Conservation (phyloP, 2,113 vertebrate genomes). For the Symphodus melops region DNA sequence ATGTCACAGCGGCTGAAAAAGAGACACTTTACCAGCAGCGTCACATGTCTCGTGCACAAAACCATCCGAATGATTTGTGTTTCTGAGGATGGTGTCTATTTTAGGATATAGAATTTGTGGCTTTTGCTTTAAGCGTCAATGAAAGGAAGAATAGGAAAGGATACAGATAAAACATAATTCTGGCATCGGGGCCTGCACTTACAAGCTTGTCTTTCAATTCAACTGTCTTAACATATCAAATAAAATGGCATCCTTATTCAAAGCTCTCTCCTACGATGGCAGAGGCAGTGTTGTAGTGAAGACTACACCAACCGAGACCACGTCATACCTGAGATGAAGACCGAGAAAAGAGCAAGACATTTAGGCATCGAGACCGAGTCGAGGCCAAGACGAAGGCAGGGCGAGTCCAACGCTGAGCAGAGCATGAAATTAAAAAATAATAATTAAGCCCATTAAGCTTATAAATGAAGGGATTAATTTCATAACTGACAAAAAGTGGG, state of each 20-base stretch:
- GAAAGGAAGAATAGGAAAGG: not conserved
- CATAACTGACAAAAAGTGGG: not conserved
- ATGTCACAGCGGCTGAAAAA: constrained; percentile 22
- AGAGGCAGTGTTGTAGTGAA: too few relatives aligned
- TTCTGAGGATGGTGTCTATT: constrained; percentile 22
- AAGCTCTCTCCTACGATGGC: too few relatives aligned
- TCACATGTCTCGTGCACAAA: constrained; percentile 4
- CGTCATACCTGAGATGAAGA: too few relatives aligned
- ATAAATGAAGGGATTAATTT: not conserved
- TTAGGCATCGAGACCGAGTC: too few relatives aligned
- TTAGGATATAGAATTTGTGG: constrained; percentile 31
- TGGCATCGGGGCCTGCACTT: not conserved
- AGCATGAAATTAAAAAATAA: too few relatives aligned
- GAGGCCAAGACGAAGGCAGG: too few relatives aligned
- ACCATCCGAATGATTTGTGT: constrained; percentile 11
- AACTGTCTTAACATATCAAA: too few relatives aligned
- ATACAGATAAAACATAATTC: not conserved
- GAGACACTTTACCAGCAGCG: constrained; percentile 11
- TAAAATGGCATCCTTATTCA: too few relatives aligned
- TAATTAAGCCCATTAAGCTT: too few relatives aligned
- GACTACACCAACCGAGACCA: too few relatives aligned
- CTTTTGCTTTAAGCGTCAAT: constrained; percentile 10
- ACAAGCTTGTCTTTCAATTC: not conserved
- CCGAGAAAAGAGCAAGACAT: too few relatives aligned
- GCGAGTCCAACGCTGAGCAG: too few relatives aligned